Evolutionary conservation across 2,797 vertebrate species (phyloP).

Genomic region (Rhincodon typus): DNA sequence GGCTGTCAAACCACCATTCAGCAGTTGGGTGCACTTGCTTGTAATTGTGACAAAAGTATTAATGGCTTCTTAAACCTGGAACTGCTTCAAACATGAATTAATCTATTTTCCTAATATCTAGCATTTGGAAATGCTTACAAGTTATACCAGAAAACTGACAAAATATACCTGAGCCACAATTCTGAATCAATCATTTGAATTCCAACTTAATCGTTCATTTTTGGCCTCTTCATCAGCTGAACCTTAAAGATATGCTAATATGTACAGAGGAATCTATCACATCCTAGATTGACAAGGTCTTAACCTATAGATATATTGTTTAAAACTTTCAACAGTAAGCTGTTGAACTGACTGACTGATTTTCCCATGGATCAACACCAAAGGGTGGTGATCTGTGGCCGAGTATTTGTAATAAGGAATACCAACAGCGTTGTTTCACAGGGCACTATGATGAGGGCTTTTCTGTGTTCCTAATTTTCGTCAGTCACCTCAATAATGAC

Average conservation of each 20-base stretch:
- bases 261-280: neutral
- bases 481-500: conserved; percentile 22
- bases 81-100: neutral
- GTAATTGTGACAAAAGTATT: neutral
- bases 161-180: neutral
- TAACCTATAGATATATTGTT: neutral
- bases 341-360: neutral
- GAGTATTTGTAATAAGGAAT: neutral
- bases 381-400: neutral
- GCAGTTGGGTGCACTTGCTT: neutral
- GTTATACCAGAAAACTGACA: neutral
- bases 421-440: conserved; percentile 2
- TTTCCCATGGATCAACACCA: conserved; percentile 20
- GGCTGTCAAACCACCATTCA: neutral
- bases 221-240: neutral
- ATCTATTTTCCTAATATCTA: neutral
- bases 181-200: neutral
- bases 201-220: neutral
- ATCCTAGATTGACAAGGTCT: neutral
- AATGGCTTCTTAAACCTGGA: neutral
- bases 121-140: neutral
- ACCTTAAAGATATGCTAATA: neutral
- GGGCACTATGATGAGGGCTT: too few species aligned
- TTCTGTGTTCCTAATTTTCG: neutral
- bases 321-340: neutral